Evolutionary conservation across 2,888 invertebrate species (phyloP), one percentile per base, ranked within the genome.

Genomic region (Campopleginae sp.): DNA sequence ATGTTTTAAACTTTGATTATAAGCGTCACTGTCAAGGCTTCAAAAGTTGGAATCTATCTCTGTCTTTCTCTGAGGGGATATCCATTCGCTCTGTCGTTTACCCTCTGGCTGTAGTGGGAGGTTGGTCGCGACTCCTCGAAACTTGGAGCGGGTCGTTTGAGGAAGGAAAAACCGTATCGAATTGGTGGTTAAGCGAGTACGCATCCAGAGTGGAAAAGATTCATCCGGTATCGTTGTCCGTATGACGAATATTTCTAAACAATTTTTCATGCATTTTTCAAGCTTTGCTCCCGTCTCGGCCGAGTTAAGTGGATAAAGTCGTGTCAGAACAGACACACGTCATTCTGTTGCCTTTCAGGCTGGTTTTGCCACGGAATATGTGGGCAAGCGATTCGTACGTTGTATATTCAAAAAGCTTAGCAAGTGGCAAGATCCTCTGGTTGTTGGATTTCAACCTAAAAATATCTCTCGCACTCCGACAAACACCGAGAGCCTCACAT

Each of bases 1-100:
- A 86, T 85, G 80, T 82, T 82, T 79, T 78, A 68, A 86, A 86
- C 77, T 86, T 86, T 85, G 82, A 86, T 86, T 85, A 86, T 85
- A 82, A 85, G 54, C 85, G 78, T 86, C 86, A 86, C 85, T 85
- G 86, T 85, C 84, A 86, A 78, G 81, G 78, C 77, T 80, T 84
- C 65, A 33, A 70, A 23, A 66, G 77, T 48, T 58, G 31, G 14
- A 61, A 19, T 14, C 61, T 23, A 54, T 10, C 61, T 48, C n/a
- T 80, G 71, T 76, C 61, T 42, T 58, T 68, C 51, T 54, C 44
- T 61, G 33, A 3, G 58, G 23, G 17, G 70, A 12, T 27, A 4
- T 68, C 14, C 27, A 17, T 48, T 38, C 48, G 38, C 46, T 19
- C 33, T 70, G 38, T 46, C 10, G 10, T 51, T 19, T 42, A 48